Evolutionary conservation across 2,888 invertebrate genomes (phyloP), one percentile per base, ranked within the genome.

Genomic region (Bugula neritina): DNA sequence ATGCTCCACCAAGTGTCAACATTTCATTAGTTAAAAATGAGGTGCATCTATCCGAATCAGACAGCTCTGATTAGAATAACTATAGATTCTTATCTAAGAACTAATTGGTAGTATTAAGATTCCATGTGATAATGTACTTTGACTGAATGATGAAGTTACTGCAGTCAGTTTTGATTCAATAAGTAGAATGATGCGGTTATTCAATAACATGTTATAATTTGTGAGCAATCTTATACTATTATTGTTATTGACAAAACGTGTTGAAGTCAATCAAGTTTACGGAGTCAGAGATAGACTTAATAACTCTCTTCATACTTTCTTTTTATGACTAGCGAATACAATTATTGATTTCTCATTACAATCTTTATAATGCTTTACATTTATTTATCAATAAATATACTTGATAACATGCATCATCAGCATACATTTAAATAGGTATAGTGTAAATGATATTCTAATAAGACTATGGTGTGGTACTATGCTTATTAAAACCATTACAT

Each of bases 351-450:
- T 25, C 31, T 29, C 31, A 31, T 25, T 31, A 43, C 17, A 63
- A 34, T 63, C 31, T 63, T 31, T 63, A 31, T 63, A 63, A 63
- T 31, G 31, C 34, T 63, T 63, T 63, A 63, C n/a, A 63, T 63
- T 29, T 29, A 63, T 63, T 25, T 63, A 63, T 63, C 63, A 63
- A 63, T 63, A 63, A 63, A 63, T 63, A 63, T 63, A 31, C 63
- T 29, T 63, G 34, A 63, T 31, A 31, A 31, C 27, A 10, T 5
- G 5, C 43, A 43, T 17, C 43, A 34, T 31, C 29, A 63, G 27
- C 31, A 31, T 31, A 31, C 31, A 63, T 63, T 25, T 63, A 63
- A 25, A 29, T 31, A 63, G 25, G 21, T 63, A 63, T 31, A 63
- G 5, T 5, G 5, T 29, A n/a, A 25, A 63, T 63, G 23, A 55